Evolutionary conservation across 1,140 invertebrate genomes (phyloP).

Genomic region (Megathymus violae): DNA sequence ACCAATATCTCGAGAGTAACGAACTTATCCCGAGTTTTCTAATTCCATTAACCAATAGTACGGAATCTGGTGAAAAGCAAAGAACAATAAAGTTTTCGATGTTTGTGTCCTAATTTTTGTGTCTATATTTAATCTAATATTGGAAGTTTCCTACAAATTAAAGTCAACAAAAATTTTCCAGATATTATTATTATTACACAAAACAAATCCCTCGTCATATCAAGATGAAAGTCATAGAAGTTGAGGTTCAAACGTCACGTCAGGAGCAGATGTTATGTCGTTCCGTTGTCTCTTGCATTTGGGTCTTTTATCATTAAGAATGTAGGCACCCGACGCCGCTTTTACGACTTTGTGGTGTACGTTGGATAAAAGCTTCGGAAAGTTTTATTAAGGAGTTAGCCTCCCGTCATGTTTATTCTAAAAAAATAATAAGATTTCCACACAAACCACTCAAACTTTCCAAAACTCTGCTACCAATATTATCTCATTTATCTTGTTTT

Average conservation of each 20-base stretch:
- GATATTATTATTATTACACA: conserved; percentile 13
- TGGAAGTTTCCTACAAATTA: conserved; percentile 7
- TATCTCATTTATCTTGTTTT: neutral
- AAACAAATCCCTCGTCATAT: conserved; percentile 23
- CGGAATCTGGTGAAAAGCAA: neutral
- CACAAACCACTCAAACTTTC: conserved; percentile 13
- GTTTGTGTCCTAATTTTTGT: no score
- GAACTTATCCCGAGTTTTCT: no score
- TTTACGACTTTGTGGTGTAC: conserved; percentile 28
- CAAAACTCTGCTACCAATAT: neutral
- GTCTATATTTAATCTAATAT: neutral
- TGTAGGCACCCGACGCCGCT: conserved; percentile 23
- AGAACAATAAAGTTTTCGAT: neutral
- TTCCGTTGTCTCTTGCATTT: conserved; percentile 29
- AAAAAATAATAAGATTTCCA: conserved; percentile 20
- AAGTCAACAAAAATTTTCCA: conserved; percentile 17
- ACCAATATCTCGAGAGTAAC: no score
- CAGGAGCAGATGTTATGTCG: conserved; percentile 22
- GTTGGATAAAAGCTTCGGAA: conserved; percentile 20
- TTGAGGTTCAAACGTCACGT: conserved; percentile 31
- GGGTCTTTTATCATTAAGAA: conserved; percentile 32
- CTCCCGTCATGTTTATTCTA: conserved; percentile 6
- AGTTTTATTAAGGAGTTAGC: conserved; percentile 29
- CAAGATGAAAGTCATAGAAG: conserved; percentile 30
- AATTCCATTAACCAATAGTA: no score